Base-by-base conservation (phyloP, 2,888 invertebrate genomes). In the Oscheius sp. region DNA sequence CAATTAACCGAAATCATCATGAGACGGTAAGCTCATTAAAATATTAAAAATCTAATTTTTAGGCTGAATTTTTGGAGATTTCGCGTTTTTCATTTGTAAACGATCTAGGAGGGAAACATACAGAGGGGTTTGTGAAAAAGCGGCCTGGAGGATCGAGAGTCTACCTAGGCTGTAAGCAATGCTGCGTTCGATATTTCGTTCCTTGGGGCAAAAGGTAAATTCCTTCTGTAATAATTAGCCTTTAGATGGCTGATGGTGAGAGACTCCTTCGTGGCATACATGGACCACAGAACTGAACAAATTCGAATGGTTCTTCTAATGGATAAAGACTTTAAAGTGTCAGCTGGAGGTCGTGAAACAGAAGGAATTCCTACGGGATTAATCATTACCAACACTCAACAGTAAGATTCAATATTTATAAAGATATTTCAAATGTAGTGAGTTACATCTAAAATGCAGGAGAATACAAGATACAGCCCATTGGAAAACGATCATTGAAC, bases 31-130 rank as follows among this genome's bases (percentile, higher is more conserved):
- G 71, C 34, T 25, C n/a, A 8, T n/a, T n/a, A n/a, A n/a, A n/a
- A n/a, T n/a, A n/a, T n/a, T n/a, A n/a, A n/a, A n/a, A n/a, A n/a
- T n/a, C n/a, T n/a, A n/a, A n/a, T n/a, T 46, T 89, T 29, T 88
- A 96, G 96, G 91, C 96, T 17, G 92, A 91, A 83, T 97, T 96
- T 88, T 90, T 97, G 65, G 96, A 96, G 89, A 92, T 95, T 10
- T 94, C 95, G 50, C 91, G 92, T 78, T 88, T 95, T 67, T 96
- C 97, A 0, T 98, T 98, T 87, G 91, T 97, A 73, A 90, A 91
- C 34, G 93, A 93, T 33, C 89, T 96, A 31, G 97, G 97, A 0
- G 89, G 90, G 2, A 97, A 97, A 87, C 92, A 93, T 74, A 95
- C 93, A 87, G 97, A 98, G 87, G 95, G 95, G 0, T 89, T 92